Base-by-base conservation (phyloP, 1,140 invertebrate species). In the Potamilus streckersoni region DNA sequence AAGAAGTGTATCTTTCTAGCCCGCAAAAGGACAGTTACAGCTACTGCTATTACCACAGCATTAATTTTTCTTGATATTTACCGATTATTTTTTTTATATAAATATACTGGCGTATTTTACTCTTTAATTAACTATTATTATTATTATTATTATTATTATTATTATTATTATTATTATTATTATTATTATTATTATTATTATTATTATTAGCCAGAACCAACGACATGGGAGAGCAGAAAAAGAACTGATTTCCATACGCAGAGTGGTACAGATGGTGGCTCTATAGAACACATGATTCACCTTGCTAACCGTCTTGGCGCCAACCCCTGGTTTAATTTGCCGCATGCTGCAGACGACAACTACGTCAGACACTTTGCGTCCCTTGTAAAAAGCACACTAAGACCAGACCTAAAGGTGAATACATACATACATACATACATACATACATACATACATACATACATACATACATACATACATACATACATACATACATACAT, bases 321-420 rank as follows among this genome's bases (percentile, higher is more conserved):
- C 19, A 80, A 76, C 62, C 84, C 84, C 15, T 85, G 84, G 84
- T 83, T 85, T 58, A 81, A 81, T 71, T 80, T 83, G 59, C 84
- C 84, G 11, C 84, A 85, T 71, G 81, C 82, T 58, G 84, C 84
- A 38, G 79, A 81, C 58, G 84, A 85, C 66, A 71, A 85, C 56
- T 85, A 76, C 56, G 63, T 85, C 38, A 76, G 23, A 58, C 58
- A 81, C n/a, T 84, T 83, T 72, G 84, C 84, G 15, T 49, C 61
- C 6, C 38, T 80, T 27, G 76, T 81, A 1, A 76, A 81, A 64
- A 62, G 77, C 19, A 76, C 59, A 16, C 73, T 85, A 1, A 72
- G 84, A 49, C 80, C 79, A n/a, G 84, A 85, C 71, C 62, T 84
- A 23, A 82, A 82, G 76, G 83, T 84, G 55, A 65, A 58, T 38